phyloP scores from a whole-genome alignment of 2,113 vertebrate species.

The Cnemophilus loriae region DNA sequence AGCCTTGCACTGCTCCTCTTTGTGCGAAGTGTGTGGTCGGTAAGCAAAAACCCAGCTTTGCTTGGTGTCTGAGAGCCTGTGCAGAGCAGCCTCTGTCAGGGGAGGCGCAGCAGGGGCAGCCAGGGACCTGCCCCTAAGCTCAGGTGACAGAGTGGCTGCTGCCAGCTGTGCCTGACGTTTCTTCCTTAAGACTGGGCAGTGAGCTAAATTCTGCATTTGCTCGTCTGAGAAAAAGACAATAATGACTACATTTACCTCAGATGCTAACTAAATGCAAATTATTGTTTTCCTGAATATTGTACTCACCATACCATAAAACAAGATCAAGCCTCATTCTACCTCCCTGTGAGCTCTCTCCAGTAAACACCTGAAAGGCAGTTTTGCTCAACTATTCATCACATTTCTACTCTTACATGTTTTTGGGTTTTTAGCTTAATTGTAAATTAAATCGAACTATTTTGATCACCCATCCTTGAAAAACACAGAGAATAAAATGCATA shows the following conservation, averaged over 20 bases:
- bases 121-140: neutral
- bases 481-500: neutral
- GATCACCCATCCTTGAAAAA: neutral
- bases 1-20: neutral
- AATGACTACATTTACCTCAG: neutral
- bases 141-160: rapidly evolving
- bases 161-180: rapidly evolving
- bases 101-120: neutral
- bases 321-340: neutral
- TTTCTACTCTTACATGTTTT: neutral
- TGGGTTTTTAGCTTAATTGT: neutral
- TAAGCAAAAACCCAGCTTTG: rapidly evolving
- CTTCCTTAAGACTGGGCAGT: neutral
- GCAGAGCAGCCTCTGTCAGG: rapidly evolving
- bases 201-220: neutral
- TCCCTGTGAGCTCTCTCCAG: neutral
- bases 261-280: neutral
- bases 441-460: neutral
- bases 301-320: neutral
- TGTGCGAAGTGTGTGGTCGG: neutral
- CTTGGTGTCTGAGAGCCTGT: neutral
- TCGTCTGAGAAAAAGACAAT: neutral
- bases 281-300: neutral
- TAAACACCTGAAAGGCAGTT: neutral
- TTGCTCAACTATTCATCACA: neutral